These are phyloP conservation scores for Gryllus longicercus DNA, from an alignment of 2,888 invertebrate genomes.

Conservation along the genomic window DNA sequence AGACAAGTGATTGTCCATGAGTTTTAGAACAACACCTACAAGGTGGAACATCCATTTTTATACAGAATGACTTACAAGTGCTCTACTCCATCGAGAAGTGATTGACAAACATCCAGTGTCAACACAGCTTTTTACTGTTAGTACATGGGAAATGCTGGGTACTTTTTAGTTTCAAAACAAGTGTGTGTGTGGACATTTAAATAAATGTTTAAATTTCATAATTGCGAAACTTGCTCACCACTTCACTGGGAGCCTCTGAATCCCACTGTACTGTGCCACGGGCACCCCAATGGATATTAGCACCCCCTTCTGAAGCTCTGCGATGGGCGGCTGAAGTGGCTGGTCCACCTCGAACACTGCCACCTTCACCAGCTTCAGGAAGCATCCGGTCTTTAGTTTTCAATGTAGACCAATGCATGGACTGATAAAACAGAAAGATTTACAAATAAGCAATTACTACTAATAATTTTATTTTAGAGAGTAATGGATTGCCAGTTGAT, in stretches of 20 bases:
- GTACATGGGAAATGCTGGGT: not conserved
- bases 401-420: slow-evolving; percentile 89
- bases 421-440: slow-evolving; percentile 52
- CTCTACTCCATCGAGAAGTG: not conserved
- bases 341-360: slow-evolving; percentile 44
- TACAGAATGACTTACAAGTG: not conserved
- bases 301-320: slow-evolving; percentile 82
- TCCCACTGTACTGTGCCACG: slow-evolving; percentile 60
- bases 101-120: slow-evolving; percentile 9
- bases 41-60: not conserved
- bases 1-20: not conserved
- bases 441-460: not conserved
- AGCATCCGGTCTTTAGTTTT: slow-evolving; percentile 89
- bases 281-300: slow-evolving; percentile 64
- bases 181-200: not conserved
- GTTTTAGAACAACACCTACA: slow-evolving; percentile 11
- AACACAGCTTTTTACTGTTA: slow-evolving; percentile 17
- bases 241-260: slow-evolving; percentile 71
- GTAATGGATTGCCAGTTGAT: not conserved
- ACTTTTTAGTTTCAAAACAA: not conserved
- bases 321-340: slow-evolving; percentile 55
- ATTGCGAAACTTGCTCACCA: slow-evolving; percentile 84
- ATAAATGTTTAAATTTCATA: slow-evolving; percentile 74
- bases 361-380: slow-evolving; percentile 39
- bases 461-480: not conserved